Evolutionary conservation across 2,113 vertebrate genomes (phyloP), one percentile per base, ranked within the genome.

Genomic region (Saguinus imperator): DNA sequence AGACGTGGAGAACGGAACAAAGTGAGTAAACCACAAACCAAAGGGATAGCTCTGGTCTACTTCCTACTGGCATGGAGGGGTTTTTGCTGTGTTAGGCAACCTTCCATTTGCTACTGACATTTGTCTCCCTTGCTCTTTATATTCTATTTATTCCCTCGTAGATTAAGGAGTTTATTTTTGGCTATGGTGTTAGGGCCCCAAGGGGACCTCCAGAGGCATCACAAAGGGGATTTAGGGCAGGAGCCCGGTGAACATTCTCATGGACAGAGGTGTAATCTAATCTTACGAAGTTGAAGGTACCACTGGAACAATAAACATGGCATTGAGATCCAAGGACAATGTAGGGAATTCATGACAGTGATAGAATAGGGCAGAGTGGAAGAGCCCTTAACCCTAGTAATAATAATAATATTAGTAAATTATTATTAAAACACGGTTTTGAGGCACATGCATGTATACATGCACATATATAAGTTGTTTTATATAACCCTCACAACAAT

Each of bases 111-210:
- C 68, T 66, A 45, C 37, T 84, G 9, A 27, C 17, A 97, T 95
- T 96, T 79, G 73, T 82, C 96, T 94, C 37, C 50, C 57, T 95
- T 83, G 13, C 27, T 87, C 75, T 94, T 96, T 64, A 35, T 88
- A 58, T 66, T 91, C 37, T 70, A 43, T 89, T 50, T 91, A 48
- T 89, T 81, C 37, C 72, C 40, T 88, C 40, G 29, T 48, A 87
- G 45, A 79, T 92, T 72, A 45, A 27, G 80, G 61, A 84, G 37
- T 27, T 89, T 92, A 66, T 55, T 70, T 87, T 95, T 50, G 82
- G 16, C 45, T 80, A 12, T 45, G 25, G 35, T 70, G 21, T 48
- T 88, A 79, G 14, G 29, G 40, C 12, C 9, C 18, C n/a, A 57
- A 21, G 61, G 32, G 32, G 40, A 55, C 5, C 4, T 40, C 48